These are phyloP conservation scores for Asobara japonica DNA, from an alignment of 1,140 invertebrate species.

Conservation along the genomic window DNA sequence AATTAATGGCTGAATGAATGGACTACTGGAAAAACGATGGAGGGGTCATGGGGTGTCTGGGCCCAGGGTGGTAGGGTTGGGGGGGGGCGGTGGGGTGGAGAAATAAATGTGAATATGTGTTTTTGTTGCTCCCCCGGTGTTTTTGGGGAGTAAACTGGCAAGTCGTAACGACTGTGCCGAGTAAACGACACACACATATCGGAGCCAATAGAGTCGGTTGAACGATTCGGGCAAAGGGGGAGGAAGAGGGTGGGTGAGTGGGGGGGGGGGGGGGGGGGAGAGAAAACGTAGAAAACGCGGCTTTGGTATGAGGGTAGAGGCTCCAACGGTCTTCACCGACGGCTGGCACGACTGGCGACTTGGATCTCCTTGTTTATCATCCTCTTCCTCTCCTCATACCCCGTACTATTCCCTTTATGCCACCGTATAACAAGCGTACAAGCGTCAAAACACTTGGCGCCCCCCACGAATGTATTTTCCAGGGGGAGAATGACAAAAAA, in stretches of 20 bases:
- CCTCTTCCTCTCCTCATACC: slow-evolving; percentile 15
- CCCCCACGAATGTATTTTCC: not conserved
- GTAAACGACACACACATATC: slow-evolving; percentile 2
- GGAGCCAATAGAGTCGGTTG: slow-evolving; percentile 18
- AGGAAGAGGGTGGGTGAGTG: not conserved
- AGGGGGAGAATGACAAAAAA: not conserved
- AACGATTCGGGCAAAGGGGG: not conserved
- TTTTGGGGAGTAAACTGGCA: not conserved
- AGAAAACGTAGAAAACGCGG: not conserved
- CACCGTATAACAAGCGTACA: slow-evolving; percentile 30
- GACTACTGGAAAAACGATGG: not conserved
- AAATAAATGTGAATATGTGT: not conserved
- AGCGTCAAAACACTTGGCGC: slow-evolving; percentile 35
- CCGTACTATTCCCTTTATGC: not conserved
- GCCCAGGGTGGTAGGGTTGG: not conserved
- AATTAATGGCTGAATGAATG: not conserved
- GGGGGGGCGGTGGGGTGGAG: not conserved
- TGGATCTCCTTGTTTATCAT: slow-evolving; percentile 34
- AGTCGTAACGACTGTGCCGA: not conserved
- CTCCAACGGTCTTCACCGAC: slow-evolving; percentile 9
- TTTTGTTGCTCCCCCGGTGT: not conserved
- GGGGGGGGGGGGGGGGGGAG: too few species aligned
- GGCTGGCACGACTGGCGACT: slow-evolving; percentile 34
- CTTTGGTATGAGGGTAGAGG: not conserved
- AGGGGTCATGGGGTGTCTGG: too few species aligned